Percentiles rank a stretch among this genome's conserved stretches.
These are phyloP conservation scores for Stomatorhinus walkeri DNA, from an alignment of 2,797 vertebrate species.

Conservation along the genomic window DNA sequence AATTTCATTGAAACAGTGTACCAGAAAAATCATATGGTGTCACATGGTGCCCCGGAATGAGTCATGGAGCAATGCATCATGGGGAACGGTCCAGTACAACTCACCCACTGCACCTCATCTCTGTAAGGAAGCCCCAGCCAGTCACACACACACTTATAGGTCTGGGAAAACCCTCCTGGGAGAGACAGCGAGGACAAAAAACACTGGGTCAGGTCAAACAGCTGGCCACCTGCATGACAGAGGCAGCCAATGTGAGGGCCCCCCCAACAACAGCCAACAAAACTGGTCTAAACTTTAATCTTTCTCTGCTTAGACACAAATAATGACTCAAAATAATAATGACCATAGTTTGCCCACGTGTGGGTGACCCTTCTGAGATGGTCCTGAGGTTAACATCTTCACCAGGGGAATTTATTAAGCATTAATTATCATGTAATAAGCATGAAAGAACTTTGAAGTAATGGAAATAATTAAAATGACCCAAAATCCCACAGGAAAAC, in stretches of 20 bases:
- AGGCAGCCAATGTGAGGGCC: background rate
- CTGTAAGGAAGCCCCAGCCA: slow-evolving; percentile 79
- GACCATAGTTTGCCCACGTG: background rate
- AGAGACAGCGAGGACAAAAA: slow-evolving; percentile 17
- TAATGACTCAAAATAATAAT: background rate
- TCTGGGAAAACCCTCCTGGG: slow-evolving; percentile 87
- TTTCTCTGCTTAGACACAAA: background rate
- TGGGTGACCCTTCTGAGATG: background rate
- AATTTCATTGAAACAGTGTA: background rate
- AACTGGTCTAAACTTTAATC: background rate
- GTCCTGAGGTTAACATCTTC: background rate
- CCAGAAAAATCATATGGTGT: background rate
- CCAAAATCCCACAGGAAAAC: background rate
- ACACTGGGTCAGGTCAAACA: background rate
- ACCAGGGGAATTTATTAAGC: background rate
- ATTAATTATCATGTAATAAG: background rate
- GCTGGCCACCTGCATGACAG: background rate
- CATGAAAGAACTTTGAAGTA: background rate
- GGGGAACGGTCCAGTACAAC: slow-evolving; percentile 35
- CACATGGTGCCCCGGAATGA: background rate
- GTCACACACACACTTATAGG: slow-evolving; percentile 89
- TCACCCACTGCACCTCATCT: slow-evolving; percentile 94
- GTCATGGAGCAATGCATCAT: background rate
- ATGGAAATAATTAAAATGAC: background rate
- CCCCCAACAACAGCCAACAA: background rate